phyloP scores from a whole-genome alignment of 1,140 invertebrate genomes.

The Microplitis demolitor region DNA sequence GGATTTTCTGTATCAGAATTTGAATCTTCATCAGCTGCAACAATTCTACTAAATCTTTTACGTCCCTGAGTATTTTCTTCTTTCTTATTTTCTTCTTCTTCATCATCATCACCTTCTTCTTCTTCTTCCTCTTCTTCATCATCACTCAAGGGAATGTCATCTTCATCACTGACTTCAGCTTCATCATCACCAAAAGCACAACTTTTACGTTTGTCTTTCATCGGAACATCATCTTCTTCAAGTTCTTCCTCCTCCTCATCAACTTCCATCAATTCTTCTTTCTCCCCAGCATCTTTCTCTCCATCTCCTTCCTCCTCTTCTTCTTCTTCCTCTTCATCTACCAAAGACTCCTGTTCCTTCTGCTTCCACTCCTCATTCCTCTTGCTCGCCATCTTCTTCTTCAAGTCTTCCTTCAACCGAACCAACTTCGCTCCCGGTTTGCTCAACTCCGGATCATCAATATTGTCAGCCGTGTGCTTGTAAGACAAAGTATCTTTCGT shows the following conservation, averaged over 20 bases:
- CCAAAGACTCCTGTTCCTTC: conserved; percentile 31
- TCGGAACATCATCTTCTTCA: conserved; percentile 38
- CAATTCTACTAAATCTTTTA: conserved; percentile 46
- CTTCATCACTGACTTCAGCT: conserved; percentile 55
- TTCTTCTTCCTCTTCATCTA: conserved; percentile 36
- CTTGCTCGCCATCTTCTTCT: conserved; percentile 67
- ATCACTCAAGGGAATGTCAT: conserved; percentile 30
- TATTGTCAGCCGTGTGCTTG: conserved; percentile 39
- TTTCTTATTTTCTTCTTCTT: conserved; percentile 42
- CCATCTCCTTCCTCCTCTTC: conserved; percentile 35
- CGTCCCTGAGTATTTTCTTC: conserved; percentile 44
- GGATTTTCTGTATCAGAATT: conserved; percentile 15
- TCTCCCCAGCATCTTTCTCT: conserved; percentile 35
- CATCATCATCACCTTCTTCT: conserved; percentile 47
- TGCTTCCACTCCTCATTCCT: conserved; percentile 54
- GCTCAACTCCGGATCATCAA: conserved; percentile 46
- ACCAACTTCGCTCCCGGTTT: conserved; percentile 68
- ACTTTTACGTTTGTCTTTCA: conserved; percentile 40
- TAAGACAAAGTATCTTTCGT: conserved; percentile 47
- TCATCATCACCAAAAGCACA: conserved; percentile 52
- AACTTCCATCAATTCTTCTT: conserved; percentile 35
- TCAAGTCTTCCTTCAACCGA: conserved; percentile 68
- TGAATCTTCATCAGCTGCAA: conserved; percentile 48
- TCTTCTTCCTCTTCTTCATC: conserved; percentile 50
- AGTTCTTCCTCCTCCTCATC: conserved; percentile 37